Base-by-base conservation (phyloP, 92 coral and sea anemone species). In the Palythoa heliodiscus region DNA sequence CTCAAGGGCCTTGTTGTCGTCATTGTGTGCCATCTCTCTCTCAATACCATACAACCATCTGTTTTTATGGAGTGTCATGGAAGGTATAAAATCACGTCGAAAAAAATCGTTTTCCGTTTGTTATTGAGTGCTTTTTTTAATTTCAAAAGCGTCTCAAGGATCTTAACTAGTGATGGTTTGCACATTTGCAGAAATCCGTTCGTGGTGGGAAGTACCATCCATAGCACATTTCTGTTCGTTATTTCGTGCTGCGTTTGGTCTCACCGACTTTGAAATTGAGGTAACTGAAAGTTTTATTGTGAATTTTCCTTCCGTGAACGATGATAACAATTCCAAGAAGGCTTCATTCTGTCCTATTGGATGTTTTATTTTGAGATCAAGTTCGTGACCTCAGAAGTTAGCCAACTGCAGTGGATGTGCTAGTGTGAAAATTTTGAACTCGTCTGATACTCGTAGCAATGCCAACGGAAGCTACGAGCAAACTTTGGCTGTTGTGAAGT, bases 261-360 rank as follows among this genome's bases (percentile, higher is more conserved):
- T 96, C 86, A 96, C 98, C 68, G 98, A 96, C 92, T 96, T 96
- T 92, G 98, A 96, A 91, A 96, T 96, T 70, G 98, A 96, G 98
- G 98, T 96, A 93, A 90, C 85, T 23, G 71, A 78, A 47, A 52
- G 13, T 80, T 80, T 70, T 66, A 37, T 48, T 52, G 74, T 66
- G 11, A 23, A 25, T 66, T 80, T 57, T 20, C 57, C 84, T 70
- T 64, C 73, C 22, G 72, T 80, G 66, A 47, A 11, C 61, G 39
- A 66, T 47, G 70, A 48, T 43, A 50, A 16, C 19, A 80, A 80
- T 66, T 67, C 60, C 43, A 67, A 67, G 84, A 80, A 67, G 75
- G 14, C 84, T 43, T n/a, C 57, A 48, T 48, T 80, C 73, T 48
- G 11, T 52, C 20, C 35, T 64, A 23, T 68, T 64, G 84, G 38